Base-by-base conservation (phyloP, 2,113 vertebrate species). In the Xyliphius kryptos region DNA sequence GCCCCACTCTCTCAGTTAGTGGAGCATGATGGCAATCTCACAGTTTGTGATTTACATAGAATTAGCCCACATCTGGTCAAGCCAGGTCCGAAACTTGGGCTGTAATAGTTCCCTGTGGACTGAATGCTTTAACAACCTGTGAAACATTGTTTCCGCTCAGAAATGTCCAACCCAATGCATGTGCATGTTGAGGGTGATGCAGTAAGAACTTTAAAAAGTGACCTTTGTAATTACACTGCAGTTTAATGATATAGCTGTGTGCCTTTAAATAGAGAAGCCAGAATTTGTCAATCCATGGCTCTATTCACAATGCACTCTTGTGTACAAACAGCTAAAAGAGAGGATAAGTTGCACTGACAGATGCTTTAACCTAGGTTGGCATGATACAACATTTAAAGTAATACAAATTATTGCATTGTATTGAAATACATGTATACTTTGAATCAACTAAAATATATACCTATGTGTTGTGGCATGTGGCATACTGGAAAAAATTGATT, bases 1-100 rank as follows among this genome's bases (percentile, higher is more conserved):
- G 72, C 64, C 58, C 37, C 37, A 69, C 74, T 76, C 55, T 57
- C 43, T 70, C 80, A 75, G 70, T 83, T 77, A 82, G 51, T 53
- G 32, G 67, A 69, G 58, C 63, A 68, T 63, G 69, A 70, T 65
- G 46, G 62, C 67, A 79, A 79, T 81, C 72, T 77, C 71, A 75
- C 74, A 78, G 77, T 76, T 61, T 67, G 62, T 68, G 72, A 76
- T 73, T 79, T 72, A 69, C 61, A 80, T 78, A 68, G 71, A 68
- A 74, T 77, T 75, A 74, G 69, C 61, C 76, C 68, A 68, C 78
- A 79, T 73, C 65, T 76, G 76, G 66, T 20, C 54, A 52, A 68
- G n/a, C 56, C 49, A 56, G 67, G 53, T 73, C 61, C 2, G 17
- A 50, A 61, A 69, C 43, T 44, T 49, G 68, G 53, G 48, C 48